phyloP scores from a whole-genome alignment of 1,140 invertebrate species.

The Hyposmocoma kahamanoa region DNA sequence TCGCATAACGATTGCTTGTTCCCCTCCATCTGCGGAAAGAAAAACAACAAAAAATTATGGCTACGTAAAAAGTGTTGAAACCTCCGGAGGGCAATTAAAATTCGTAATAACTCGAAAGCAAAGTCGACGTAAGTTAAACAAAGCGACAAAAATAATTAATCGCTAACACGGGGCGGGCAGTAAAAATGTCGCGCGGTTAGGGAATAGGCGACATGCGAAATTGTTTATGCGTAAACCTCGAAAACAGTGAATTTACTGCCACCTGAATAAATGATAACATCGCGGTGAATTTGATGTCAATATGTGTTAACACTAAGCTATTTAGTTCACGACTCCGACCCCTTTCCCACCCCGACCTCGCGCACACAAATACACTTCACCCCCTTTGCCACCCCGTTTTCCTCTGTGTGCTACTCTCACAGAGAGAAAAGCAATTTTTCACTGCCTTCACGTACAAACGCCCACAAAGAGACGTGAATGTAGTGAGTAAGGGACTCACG shows the following conservation, averaged over 20 bases:
- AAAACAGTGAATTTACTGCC: slow-evolving; percentile 56
- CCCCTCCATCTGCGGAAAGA: too few species aligned
- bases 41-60: too few species aligned
- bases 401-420: slow-evolving; percentile 44
- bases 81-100: slow-evolving; percentile 50
- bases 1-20: too few species aligned
- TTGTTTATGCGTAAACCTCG: slow-evolving; percentile 31
- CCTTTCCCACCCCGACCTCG: slow-evolving; percentile 15
- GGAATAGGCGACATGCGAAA: slow-evolving; percentile 31
- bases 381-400: slow-evolving; percentile 17
- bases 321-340: slow-evolving; percentile 66
- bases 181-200: slow-evolving; percentile 36
- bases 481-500: slow-evolving; percentile 60
- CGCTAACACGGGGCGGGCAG: slow-evolving; percentile 35
- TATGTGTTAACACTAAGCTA: slow-evolving; percentile 74
- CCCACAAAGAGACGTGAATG: slow-evolving; percentile 31
- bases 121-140: slow-evolving; percentile 62
- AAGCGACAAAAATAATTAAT: slow-evolving; percentile 66
- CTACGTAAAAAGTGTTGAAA: slow-evolving; percentile 23
- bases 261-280: slow-evolving; percentile 72
- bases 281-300: slow-evolving; percentile 73
- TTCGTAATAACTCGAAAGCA: slow-evolving; percentile 54
- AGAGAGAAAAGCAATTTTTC: slow-evolving; percentile 61
- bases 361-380: too few species aligned
- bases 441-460: slow-evolving; percentile 57